Percentiles rank a stretch among this genome's conserved stretches.
phyloP scores from a whole-genome alignment of 2,113 vertebrate species.

The Istiophorus platypterus region DNA sequence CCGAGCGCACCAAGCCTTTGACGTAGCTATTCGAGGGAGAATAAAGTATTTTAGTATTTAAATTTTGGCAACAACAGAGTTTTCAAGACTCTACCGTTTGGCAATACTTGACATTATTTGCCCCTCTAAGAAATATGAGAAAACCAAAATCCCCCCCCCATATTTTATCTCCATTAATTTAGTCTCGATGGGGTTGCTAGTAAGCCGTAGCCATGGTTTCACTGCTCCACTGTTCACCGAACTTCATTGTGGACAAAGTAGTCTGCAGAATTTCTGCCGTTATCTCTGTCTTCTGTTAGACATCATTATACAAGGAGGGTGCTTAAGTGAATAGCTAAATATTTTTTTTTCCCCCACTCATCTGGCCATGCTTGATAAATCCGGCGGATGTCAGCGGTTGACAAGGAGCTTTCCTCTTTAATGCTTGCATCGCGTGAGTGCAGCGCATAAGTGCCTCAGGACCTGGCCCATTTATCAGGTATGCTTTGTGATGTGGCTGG shows the following conservation, averaged over 20 bases:
- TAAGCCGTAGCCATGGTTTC: not conserved
- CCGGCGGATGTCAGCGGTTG: conserved; percentile 17
- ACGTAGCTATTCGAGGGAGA: not conserved
- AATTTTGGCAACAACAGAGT: not conserved
- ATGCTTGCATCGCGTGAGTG: conserved; percentile 14
- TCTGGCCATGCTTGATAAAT: conserved; percentile 37
- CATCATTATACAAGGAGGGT: conserved; percentile 18
- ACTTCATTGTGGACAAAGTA: not conserved
- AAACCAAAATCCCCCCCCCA: fast-evolving
- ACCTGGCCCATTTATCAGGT: conserved; percentile 62
- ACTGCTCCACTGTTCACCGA: not conserved
- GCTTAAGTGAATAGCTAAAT: conserved; percentile 9
- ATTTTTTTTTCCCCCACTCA: conserved; percentile 11
- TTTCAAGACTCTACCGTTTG: not conserved
- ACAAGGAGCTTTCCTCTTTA: conserved; percentile 41
- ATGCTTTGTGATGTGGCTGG: conserved; percentile 75
- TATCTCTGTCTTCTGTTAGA: not conserved
- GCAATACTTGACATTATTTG: not conserved
- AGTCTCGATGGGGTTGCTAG: not conserved
- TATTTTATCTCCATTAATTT: not conserved
- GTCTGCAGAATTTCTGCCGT: not conserved
- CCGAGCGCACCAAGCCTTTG: too few species aligned
- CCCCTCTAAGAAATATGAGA: not conserved
- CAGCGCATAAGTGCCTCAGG: conserved; percentile 38
- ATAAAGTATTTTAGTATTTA: not conserved